These are phyloP conservation scores for Sinelater perroti DNA, from an alignment of 2,888 invertebrate species.

Conservation along the genomic window DNA sequence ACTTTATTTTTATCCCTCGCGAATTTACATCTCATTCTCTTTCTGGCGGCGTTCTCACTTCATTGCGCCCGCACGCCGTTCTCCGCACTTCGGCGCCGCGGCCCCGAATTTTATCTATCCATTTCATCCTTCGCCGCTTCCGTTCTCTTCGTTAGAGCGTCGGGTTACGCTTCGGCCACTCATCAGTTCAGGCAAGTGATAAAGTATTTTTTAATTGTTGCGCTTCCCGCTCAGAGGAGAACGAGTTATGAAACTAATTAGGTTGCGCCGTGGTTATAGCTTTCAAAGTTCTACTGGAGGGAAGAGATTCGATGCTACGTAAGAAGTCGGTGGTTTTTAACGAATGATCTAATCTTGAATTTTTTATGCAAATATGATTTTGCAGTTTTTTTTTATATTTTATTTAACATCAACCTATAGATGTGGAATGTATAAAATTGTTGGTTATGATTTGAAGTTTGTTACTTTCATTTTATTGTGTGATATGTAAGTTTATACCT, in stretches of 20 bases:
- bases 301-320: too few relatives aligned
- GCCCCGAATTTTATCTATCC: constrained; percentile 41
- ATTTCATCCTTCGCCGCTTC: constrained; percentile 40
- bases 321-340: too few relatives aligned
- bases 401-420: too few relatives aligned
- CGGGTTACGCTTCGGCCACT: constrained; percentile 7
- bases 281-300: constrained; percentile 42
- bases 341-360: too few relatives aligned
- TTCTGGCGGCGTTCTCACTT: constrained; percentile 43
- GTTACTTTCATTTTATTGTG: too few relatives aligned
- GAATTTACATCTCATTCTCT: constrained; percentile 50
- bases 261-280: constrained; percentile 36
- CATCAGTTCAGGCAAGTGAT: constrained; percentile 21
- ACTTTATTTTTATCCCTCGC: constrained; percentile 47
- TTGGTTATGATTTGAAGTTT: too few relatives aligned
- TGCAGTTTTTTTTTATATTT: too few relatives aligned
- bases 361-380: too few relatives aligned
- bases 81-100: constrained; percentile 24
- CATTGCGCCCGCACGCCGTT: constrained; percentile 38
- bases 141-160: constrained; percentile 22
- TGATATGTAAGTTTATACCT: too few relatives aligned
- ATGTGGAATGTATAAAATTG: too few relatives aligned
- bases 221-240: constrained; percentile 9
- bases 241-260: constrained; percentile 35
- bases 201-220: constrained; percentile 35